These are phyloP conservation scores for Tupiocoris notatus DNA, from an alignment of 2,888 invertebrate species.

Conservation along the genomic window DNA sequence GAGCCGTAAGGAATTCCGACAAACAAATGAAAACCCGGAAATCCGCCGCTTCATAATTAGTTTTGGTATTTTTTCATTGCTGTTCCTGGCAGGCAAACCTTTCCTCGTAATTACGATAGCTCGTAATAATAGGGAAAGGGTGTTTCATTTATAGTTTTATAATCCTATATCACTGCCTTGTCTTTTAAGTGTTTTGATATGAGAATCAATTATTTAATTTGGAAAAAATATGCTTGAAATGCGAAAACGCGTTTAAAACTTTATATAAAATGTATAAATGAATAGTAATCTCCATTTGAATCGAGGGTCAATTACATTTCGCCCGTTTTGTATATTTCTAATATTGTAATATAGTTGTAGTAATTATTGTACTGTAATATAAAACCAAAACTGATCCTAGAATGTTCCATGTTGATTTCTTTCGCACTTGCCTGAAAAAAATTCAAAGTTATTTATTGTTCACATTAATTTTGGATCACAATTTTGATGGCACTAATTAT, in stretches of 20 bases:
- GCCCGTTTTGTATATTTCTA: conserved; percentile 44
- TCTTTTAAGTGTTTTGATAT: neutral
- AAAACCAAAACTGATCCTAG: neutral
- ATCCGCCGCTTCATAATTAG: too few species aligned
- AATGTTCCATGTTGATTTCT: neutral
- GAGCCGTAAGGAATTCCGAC: too few species aligned
- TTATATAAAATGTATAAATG: neutral
- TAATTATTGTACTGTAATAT: neutral
- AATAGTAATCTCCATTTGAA: conserved; percentile 20
- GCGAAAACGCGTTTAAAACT: neutral
- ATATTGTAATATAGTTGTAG: neutral
- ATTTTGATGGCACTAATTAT: conserved; percentile 34
- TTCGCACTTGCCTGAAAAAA: neutral
- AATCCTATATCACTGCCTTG: neutral
- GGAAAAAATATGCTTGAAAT: neutral
- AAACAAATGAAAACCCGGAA: too few species aligned
- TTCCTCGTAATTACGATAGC: too few species aligned
- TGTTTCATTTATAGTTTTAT: too few species aligned
- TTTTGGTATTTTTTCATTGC: too few species aligned
- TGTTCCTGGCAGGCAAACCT: too few species aligned
- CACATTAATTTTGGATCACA: neutral
- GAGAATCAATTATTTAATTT: neutral
- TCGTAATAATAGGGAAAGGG: too few species aligned
- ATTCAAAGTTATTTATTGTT: neutral
- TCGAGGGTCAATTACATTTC: conserved; percentile 46